Evolutionary conservation across 2,113 vertebrate genomes (phyloP).

Genomic region (Tachuris rubrigastra): DNA sequence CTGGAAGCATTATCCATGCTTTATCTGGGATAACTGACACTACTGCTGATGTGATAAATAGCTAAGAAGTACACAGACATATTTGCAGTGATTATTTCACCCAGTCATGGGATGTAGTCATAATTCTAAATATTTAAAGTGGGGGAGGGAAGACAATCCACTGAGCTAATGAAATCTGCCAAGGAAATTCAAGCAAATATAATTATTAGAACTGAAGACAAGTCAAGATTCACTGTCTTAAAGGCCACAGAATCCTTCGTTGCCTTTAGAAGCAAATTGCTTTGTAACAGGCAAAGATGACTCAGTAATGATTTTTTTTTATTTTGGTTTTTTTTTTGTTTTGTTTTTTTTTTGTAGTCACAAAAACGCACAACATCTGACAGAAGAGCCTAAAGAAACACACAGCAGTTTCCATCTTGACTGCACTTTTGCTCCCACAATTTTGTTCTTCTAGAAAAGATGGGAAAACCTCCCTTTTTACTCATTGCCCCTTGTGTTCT

Average conservation of each 20-base stretch:
- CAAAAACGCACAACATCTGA: not conserved
- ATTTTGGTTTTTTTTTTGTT: not conserved
- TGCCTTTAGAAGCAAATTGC: not conserved
- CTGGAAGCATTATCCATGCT: not conserved
- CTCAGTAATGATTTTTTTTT: not conserved
- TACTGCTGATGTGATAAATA: not conserved
- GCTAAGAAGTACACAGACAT: not conserved
- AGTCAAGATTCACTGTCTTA: not conserved
- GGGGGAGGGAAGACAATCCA: not conserved
- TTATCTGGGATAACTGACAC: not conserved
- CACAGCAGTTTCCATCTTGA: not conserved
- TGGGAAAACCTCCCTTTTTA: not conserved
- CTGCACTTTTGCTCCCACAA: not conserved
- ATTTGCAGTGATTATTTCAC: not conserved
- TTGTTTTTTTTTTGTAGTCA: not conserved
- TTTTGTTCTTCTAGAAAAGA: not conserved
- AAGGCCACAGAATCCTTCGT: not conserved
- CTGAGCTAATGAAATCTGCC: slow-evolving; percentile 4
- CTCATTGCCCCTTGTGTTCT: not conserved
- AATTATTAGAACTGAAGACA: slow-evolving; percentile 24
- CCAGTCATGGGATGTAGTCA: not conserved
- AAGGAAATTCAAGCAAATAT: slow-evolving; percentile 16
- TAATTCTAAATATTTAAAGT: slow-evolving; percentile 3
- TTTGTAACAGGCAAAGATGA: not conserved
- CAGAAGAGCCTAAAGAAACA: not conserved